Conservation (phyloP, 2,797 vertebrate genomes). For the Emydoidea blandingii region DNA sequence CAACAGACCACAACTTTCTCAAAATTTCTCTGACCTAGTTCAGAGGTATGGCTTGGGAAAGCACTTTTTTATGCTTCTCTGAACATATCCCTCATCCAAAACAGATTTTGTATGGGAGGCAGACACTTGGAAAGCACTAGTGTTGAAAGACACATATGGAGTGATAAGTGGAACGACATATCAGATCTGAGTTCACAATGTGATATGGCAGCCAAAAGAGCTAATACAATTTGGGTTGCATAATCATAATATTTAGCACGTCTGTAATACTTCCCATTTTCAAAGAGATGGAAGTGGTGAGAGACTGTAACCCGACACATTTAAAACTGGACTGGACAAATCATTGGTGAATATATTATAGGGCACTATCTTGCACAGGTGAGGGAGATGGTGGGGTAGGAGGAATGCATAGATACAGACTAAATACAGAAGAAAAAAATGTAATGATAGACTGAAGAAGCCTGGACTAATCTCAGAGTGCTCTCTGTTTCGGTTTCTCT, state of each 20-base stretch:
- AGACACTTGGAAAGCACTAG: not conserved
- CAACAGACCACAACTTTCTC: not conserved
- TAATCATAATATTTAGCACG: not conserved
- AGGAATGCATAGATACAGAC: not conserved
- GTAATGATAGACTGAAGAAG: not conserved
- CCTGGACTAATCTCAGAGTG: not conserved
- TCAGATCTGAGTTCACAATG: not conserved
- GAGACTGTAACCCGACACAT: rapidly evolving
- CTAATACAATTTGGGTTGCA: not conserved
- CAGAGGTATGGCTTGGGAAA: not conserved
- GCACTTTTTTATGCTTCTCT: not conserved
- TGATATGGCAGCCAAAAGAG: not conserved
- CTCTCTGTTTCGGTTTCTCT: not conserved
- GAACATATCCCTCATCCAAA: not conserved
- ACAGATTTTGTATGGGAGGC: not conserved
- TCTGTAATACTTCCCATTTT: not conserved
- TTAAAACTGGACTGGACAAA: not conserved
- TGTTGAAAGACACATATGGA: not conserved
- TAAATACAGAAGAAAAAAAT: not conserved
- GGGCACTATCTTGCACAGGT: not conserved
- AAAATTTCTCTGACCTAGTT: not conserved
- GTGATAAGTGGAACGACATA: not conserved
- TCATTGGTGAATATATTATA: not conserved
- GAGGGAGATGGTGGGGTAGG: not conserved
- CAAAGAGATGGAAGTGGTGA: rapidly evolving